These are phyloP conservation scores for Scaptomyza pallida DNA, from an alignment of 1,140 invertebrate species.

Conservation along the genomic window DNA sequence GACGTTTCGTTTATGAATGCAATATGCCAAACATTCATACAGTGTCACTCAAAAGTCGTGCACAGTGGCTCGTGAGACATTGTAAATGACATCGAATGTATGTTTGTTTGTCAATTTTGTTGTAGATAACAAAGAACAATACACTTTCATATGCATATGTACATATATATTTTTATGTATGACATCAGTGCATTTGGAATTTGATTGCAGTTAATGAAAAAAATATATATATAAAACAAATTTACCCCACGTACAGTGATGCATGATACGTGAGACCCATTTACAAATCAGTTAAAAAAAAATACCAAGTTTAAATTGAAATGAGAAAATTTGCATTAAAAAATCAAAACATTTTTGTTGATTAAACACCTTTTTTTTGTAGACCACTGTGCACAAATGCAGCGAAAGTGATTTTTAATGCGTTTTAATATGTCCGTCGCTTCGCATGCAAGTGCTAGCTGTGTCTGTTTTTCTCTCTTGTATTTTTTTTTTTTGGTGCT, in stretches of 20 bases:
- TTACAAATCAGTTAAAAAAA: not conserved
- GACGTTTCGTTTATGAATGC: constrained; percentile 31
- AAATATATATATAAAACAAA: not conserved
- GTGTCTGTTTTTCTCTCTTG: constrained; percentile 11
- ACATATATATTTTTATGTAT: constrained; percentile 10
- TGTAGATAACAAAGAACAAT: constrained; percentile 6
- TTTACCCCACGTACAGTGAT: constrained; percentile 19
- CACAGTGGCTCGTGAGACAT: constrained; percentile 18
- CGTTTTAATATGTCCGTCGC: constrained; percentile 14
- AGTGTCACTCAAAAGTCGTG: constrained; percentile 48
- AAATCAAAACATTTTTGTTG: not conserved
- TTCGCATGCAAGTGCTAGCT: constrained; percentile 8
- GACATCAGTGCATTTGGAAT: constrained; percentile 37
- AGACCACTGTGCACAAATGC: constrained; percentile 33
- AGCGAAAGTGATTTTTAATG: constrained; percentile 51
- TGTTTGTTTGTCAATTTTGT: constrained; percentile 4
- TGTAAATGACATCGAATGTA: constrained; percentile 6
- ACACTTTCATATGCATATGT: no score
- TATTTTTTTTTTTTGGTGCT: constrained; percentile 9
- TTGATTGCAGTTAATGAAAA: constrained; percentile 3
- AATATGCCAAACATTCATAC: constrained; percentile 31
- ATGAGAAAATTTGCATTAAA: not conserved
- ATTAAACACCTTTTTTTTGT: no score
- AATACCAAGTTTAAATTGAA: no score
- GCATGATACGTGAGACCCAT: constrained; percentile 11